These are phyloP conservation scores for Globia sparganii DNA, from an alignment of 2,888 invertebrate genomes.

Conservation along the genomic window DNA sequence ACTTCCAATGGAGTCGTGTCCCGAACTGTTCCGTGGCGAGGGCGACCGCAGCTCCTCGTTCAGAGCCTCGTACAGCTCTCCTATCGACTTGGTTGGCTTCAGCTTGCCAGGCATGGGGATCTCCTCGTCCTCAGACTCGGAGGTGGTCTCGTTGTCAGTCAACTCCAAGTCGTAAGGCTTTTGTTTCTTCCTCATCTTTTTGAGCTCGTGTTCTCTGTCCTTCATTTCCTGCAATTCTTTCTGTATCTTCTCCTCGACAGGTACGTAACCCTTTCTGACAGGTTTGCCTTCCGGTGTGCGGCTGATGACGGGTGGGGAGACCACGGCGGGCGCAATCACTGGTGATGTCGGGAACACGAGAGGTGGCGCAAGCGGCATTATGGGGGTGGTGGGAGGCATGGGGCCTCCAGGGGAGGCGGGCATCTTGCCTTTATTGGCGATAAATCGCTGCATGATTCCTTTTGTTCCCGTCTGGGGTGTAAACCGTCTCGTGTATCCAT, in stretches of 20 bases:
- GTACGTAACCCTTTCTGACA: slow-evolving; percentile 94
- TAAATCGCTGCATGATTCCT: slow-evolving; percentile 96
- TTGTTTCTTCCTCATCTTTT: slow-evolving; percentile 92
- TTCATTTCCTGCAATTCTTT: slow-evolving; percentile 96
- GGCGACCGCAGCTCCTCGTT: slow-evolving; percentile 87
- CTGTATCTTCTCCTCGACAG: slow-evolving; percentile 97
- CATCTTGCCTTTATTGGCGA: slow-evolving; percentile 94
- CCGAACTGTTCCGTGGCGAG: slow-evolving; percentile 85
- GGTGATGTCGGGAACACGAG: slow-evolving; percentile 81
- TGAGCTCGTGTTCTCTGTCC: slow-evolving; percentile 94
- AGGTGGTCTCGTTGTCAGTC: slow-evolving; percentile 90
- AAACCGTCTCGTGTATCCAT: slow-evolving; percentile 91
- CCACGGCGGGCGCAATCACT: slow-evolving; percentile 74
- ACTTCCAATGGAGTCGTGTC: slow-evolving; percentile 86
- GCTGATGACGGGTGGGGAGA: slow-evolving; percentile 85
- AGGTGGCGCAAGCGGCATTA: slow-evolving; percentile 74
- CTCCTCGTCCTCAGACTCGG: slow-evolving; percentile 91
- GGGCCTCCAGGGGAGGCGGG: slow-evolving; percentile 76
- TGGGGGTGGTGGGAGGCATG: slow-evolving; percentile 75
- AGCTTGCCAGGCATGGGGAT: slow-evolving; percentile 91
- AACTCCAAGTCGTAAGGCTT: slow-evolving; percentile 92
- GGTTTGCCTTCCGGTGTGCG: slow-evolving; percentile 91
- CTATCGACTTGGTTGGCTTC: slow-evolving; percentile 92
- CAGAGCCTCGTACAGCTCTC: slow-evolving; percentile 92
- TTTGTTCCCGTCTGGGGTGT: slow-evolving; percentile 92